Evolutionary conservation across 2,888 invertebrate genomes (phyloP).

Genomic region (Syrphus vitripennis): DNA sequence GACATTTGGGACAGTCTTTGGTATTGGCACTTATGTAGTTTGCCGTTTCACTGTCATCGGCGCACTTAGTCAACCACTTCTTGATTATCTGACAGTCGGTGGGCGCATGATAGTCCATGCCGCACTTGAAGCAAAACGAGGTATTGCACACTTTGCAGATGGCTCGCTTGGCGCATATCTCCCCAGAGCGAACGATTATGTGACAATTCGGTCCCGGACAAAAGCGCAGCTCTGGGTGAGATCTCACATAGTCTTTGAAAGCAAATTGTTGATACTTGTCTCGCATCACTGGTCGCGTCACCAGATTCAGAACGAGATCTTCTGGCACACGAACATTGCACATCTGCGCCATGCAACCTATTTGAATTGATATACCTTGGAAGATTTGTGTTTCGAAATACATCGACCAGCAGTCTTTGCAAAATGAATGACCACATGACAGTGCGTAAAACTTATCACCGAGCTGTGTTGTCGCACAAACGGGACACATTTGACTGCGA

Average conservation of each 20-base stretch:
- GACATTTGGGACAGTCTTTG: constrained; percentile 98
- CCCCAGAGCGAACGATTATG: constrained; percentile 92
- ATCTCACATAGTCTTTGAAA: constrained; percentile 97
- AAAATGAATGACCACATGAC: constrained; percentile 96
- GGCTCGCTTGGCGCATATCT: constrained; percentile 91
- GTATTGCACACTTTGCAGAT: constrained; percentile 94
- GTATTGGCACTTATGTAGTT: constrained; percentile 99
- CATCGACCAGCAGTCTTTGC: constrained; percentile 97
- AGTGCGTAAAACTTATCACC: constrained; percentile 89
- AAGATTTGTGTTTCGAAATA: constrained; percentile 98
- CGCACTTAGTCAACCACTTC: constrained; percentile 99
- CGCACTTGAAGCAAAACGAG: constrained; percentile 97
- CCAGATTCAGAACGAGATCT: constrained; percentile 94
- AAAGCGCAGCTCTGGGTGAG: constrained; percentile 94
- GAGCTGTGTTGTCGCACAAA: constrained; percentile 88
- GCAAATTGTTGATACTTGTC: constrained; percentile 98
- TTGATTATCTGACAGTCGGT: constrained; percentile 97
- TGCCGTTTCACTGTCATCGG: constrained; percentile 99
- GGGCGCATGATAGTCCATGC: constrained; percentile 98
- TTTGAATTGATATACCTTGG: constrained; percentile 91
- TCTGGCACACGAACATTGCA: constrained; percentile 98
- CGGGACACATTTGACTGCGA: constrained; percentile 85
- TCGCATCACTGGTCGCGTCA: constrained; percentile 90
- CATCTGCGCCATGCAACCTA: constrained; percentile 98
- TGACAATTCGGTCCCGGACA: constrained; percentile 98